Percentiles rank a stretch among this genome's conserved stretches.
Evolutionary conservation across 2,113 vertebrate genomes (phyloP).

Genomic region (Sebastes schlegelii): DNA sequence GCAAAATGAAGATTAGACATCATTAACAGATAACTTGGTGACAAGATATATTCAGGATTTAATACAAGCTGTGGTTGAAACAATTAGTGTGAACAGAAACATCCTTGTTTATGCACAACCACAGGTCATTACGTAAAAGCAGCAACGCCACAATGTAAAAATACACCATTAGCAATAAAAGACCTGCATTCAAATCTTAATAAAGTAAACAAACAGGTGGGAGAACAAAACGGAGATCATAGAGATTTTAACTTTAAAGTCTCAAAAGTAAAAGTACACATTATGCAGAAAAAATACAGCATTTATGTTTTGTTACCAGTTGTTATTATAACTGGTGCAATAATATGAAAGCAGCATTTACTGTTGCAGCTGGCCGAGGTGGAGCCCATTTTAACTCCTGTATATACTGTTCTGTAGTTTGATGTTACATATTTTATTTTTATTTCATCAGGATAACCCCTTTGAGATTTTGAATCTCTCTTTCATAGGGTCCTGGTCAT

Average conservation of each 20-base stretch:
- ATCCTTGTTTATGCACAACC: background rate
- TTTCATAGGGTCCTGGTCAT: too few species aligned
- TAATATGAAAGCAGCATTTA: background rate
- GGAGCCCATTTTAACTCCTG: background rate
- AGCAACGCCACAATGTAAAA: background rate
- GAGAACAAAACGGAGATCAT: background rate
- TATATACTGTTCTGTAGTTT: background rate
- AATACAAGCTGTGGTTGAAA: background rate
- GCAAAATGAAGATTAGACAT: constrained; percentile 1
- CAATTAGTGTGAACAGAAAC: background rate
- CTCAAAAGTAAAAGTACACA: background rate
- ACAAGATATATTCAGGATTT: background rate
- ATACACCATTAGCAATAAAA: too few species aligned
- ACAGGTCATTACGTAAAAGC: background rate
- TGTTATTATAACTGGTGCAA: background rate
- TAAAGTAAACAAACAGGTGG: background rate
- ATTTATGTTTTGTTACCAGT: background rate
- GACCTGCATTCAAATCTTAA: background rate
- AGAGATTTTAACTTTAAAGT: background rate
- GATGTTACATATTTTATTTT: background rate
- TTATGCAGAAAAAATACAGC: background rate
- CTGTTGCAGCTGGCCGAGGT: background rate
- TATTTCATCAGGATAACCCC: too few species aligned
- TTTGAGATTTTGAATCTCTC: too few species aligned
- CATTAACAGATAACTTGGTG: background rate